Conservation (phyloP, 2,113 vertebrate genomes). For the Nothobranchius furzeri region DNA sequence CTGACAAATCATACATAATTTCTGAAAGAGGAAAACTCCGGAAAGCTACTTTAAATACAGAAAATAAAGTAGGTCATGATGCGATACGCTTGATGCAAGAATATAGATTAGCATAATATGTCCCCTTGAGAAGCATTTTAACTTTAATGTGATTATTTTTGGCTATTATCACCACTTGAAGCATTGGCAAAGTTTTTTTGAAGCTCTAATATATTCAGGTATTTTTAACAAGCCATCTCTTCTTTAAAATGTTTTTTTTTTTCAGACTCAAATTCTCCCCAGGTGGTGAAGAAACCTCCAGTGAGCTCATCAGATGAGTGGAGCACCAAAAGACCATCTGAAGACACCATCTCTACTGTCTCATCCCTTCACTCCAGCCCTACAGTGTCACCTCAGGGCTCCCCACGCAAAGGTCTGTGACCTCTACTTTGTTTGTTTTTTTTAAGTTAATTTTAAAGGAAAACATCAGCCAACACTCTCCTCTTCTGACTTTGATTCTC, state of each 20-base stretch:
- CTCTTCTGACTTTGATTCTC: not conserved
- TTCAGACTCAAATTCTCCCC: constrained; percentile 85
- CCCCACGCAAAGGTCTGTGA: constrained; percentile 88
- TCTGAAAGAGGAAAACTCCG: no score
- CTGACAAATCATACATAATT: no score
- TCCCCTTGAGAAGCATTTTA: not conserved
- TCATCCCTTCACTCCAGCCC: constrained; percentile 92
- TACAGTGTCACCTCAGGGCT: constrained; percentile 89
- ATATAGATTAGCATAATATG: no score
- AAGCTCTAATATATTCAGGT: no score
- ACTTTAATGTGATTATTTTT: not conserved
- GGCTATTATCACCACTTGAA: no score
- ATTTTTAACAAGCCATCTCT: no score
- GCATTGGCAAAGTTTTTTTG: no score
- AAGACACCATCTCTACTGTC: constrained; percentile 84
- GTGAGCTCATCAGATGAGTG: constrained; percentile 82
- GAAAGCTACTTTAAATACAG: no score
- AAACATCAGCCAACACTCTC: not conserved
- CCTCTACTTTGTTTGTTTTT: not conserved
- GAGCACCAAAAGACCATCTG: constrained; percentile 82
- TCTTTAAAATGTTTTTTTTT: not conserved
- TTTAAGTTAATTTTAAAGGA: no score
- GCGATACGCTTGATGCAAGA: no score
- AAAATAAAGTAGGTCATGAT: no score
- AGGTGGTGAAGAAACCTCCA: constrained; percentile 83